A percentile compares a stretch with the other conserved stretches of the same genome.
Evolutionary conservation across 2,797 vertebrate genomes (phyloP).

Genomic region (Malurus splendens): DNA sequence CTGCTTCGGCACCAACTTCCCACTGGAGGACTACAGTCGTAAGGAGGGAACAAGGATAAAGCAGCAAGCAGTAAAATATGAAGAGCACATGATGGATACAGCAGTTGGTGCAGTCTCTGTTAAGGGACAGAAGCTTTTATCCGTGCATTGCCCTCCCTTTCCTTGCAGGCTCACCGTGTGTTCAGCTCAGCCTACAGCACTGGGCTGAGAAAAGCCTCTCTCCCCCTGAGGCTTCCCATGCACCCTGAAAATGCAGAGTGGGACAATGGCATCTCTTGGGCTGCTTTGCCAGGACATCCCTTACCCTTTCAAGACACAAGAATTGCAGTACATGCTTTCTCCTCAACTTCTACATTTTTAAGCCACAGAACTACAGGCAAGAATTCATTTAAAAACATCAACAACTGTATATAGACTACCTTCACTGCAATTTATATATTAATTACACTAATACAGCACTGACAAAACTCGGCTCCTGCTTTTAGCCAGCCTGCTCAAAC

Average conservation of each 20-base stretch:
- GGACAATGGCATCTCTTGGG: rapidly evolving
- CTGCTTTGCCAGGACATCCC: background rate
- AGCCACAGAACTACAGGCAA: background rate
- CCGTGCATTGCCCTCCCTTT: background rate
- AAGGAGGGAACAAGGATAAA: background rate
- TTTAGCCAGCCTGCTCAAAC: background rate
- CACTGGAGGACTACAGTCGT: background rate
- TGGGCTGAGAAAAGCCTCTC: background rate
- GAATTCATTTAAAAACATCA: background rate
- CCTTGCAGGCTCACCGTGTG: background rate
- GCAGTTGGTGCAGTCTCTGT: background rate
- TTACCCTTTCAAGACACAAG: background rate
- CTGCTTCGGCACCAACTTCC: background rate
- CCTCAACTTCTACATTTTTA: background rate
- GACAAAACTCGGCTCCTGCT: background rate
- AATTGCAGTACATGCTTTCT: background rate
- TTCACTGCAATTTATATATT: rapidly evolving
- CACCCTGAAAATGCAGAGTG: background rate
- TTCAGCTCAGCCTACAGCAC: background rate
- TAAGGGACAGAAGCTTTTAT: background rate
- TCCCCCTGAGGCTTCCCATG: too few relatives aligned
- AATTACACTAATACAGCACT: background rate
- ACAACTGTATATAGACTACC: background rate
- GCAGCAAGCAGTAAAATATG: background rate
- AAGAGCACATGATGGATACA: background rate